Percentiles rank a stretch among this genome's conserved stretches.
These are phyloP conservation scores for Meriones unguiculatus DNA, from an alignment of 2,113 vertebrate species.

Conservation along the genomic window DNA sequence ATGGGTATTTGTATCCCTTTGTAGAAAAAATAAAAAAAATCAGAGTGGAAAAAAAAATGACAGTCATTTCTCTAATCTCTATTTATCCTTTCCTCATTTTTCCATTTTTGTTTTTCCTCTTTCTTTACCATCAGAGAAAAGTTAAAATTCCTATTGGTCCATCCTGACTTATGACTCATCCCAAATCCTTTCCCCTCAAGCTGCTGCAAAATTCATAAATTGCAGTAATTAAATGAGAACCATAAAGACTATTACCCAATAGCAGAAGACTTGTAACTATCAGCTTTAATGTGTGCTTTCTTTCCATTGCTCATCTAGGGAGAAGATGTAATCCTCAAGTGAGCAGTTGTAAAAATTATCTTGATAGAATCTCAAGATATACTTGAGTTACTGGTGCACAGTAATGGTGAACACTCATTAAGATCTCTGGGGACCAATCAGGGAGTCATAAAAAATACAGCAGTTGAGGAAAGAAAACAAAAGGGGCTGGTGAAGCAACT, in stretches of 20 bases:
- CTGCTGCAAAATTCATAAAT: conserved; percentile 68
- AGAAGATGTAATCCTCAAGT: conserved; percentile 62
- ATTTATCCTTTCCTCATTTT: neutral
- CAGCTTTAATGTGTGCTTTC: conserved; percentile 27
- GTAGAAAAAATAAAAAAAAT: neutral
- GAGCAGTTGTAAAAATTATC: conserved; percentile 70
- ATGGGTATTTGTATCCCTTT: neutral
- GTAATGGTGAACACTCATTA: conserved; percentile 31
- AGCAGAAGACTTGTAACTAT: conserved; percentile 54
- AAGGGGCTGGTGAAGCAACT: neutral
- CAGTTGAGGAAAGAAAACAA: conserved; percentile 30
- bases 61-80: neutral
- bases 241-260: conserved; percentile 68
- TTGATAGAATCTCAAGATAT: conserved; percentile 68
- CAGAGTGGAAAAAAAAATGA: neutral
- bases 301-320: conserved; percentile 28
- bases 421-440: conserved; percentile 31
- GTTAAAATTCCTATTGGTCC: conserved; percentile 17
- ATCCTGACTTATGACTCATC: conserved; percentile 62
- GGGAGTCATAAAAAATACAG: neutral
- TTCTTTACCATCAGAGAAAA: neutral
- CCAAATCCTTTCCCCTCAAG: conserved; percentile 55
- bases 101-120: neutral
- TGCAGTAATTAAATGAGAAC: conserved; percentile 73
- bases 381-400: conserved; percentile 48